Base-by-base conservation (phyloP, 2,888 invertebrate genomes). In the Scaeva pyrastri region DNA sequence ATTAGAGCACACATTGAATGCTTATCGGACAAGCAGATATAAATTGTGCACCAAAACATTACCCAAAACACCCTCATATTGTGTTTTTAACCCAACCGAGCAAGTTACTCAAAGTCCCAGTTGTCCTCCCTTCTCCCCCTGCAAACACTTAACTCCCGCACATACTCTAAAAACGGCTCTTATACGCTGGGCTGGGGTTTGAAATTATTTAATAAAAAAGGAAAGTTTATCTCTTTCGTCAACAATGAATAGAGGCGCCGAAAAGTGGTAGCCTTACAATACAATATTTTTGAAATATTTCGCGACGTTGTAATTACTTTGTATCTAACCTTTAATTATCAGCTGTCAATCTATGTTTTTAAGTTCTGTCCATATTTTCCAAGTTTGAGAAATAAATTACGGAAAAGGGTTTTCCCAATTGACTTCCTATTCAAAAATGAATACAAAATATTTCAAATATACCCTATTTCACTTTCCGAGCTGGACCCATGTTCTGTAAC, bases 11-110 rank as follows among this genome's bases (percentile, higher is more conserved):
- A 81, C 85, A 85, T 68, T 81, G 73, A 73, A 81, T 85, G 81
- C 81, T 85, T 85, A 85, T 85, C 85, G 81, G 76, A 72, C 85
- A 77, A 81, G 68, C 81, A 76, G 81, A 85, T 85, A 85, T 85
- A 81, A 85, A 85, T 85, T 85, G 81, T 85, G 81, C 81, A 82
- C 66, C 76, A 72, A 76, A 66, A 82, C 64, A 71, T 50, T 71
- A 72, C 50, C 76, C 81, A 55, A 80, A 71, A 78, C 83, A 73
- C 83, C 78, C 73, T 78, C 74, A 64, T 62, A 48, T 78, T 74
- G 74, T 83, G 36, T 43, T 50, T 66, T 45, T 41, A 19, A 23
- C 19, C 50, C n/a, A n/a, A n/a, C n/a, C n/a, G n/a, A 21, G 6
- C 21, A 14, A 19, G 12, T 19, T 12, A 2, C 50, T 1, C 31